A percentile compares a stretch with the other conserved stretches of the same genome.
Evolutionary conservation across 2,113 vertebrate genomes (phyloP).

Genomic region (Psittacus erithacus): DNA sequence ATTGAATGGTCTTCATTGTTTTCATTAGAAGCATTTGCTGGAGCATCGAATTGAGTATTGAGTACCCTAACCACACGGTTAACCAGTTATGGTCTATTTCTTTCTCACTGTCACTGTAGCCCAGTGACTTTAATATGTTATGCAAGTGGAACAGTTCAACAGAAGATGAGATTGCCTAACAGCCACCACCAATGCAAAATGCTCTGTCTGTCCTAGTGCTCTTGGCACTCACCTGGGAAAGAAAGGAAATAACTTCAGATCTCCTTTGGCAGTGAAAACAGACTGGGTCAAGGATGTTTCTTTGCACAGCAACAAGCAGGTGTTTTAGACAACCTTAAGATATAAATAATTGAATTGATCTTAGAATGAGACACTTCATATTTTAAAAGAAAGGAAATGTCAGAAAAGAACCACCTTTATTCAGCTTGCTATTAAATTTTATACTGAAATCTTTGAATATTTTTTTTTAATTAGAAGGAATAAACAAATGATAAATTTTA

Average conservation of each 20-base stretch:
- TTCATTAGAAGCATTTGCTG: neutral
- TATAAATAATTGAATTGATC: neutral
- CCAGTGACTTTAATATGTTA: neutral
- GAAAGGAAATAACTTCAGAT: neutral
- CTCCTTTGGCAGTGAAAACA: neutral
- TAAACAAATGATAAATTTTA: neutral
- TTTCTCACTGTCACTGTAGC: neutral
- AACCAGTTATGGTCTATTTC: neutral
- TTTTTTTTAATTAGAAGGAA: neutral
- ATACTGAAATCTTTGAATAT: neutral
- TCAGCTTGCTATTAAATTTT: neutral
- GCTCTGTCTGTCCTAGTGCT: neutral
- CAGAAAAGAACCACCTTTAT: neutral
- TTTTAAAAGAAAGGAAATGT: neutral
- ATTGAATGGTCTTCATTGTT: neutral
- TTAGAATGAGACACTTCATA: neutral
- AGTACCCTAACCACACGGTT: neutral
- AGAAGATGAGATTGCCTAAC: neutral
- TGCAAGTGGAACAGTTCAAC: neutral
- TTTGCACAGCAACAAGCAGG: neutral
- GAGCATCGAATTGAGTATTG: neutral
- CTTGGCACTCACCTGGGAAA: neutral
- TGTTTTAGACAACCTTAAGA: neutral
- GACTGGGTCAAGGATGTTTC: neutral
- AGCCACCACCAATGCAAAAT: neutral